Evolutionary conservation across 2,888 invertebrate genomes (phyloP), one percentile per base, ranked within the genome.

Genomic region (Eledona agricola): DNA sequence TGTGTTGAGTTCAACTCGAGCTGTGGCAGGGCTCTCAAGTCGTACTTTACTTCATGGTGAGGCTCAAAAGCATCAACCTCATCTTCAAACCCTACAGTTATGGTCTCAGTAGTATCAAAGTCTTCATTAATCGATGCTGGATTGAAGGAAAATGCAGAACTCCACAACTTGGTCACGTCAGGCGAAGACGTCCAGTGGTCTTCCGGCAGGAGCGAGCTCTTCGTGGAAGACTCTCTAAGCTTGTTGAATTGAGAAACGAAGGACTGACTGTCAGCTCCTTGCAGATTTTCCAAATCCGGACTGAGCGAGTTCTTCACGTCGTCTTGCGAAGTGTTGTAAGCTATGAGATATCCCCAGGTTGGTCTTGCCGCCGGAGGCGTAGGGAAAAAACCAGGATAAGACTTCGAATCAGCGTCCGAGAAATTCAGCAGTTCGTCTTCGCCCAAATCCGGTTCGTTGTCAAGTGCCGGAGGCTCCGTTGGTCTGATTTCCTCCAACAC

Each of bases 401-500:
- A 65, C 57, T 72, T 72, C 5, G 69, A 74, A 26, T 79, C 80
- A 1, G 82, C 88, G 68, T 90, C 90, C 1, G 89, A 89, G 69
- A 88, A 90, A 51, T 89, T 89, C 37, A 90, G 72, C 11, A 89
- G 84, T 76, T 89, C 88, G 60, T 87, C 88, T 7, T 56, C 58
- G 3, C 4, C 28, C 17, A 25, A 13, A 7, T 47, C 75, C 1
- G 66, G 55, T 47, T 57, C 72, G 72, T 46, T 26, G 16, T 57
- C 60, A 29, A 78, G 78, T 1, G 67, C 57, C 9, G 87, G 81
- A 0, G 89, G 90, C 63, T 89, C 89, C 0, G 90, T 91, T 0
- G 92, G 92, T 66, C 91, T 80, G 1, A 89, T 87, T 59, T 89
- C 86, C 3, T 88, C 86, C 10, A 93, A 73, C 10, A 87, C 87